phyloP scores from a whole-genome alignment of 1,140 invertebrate species.

The Brachionus rubens region DNA sequence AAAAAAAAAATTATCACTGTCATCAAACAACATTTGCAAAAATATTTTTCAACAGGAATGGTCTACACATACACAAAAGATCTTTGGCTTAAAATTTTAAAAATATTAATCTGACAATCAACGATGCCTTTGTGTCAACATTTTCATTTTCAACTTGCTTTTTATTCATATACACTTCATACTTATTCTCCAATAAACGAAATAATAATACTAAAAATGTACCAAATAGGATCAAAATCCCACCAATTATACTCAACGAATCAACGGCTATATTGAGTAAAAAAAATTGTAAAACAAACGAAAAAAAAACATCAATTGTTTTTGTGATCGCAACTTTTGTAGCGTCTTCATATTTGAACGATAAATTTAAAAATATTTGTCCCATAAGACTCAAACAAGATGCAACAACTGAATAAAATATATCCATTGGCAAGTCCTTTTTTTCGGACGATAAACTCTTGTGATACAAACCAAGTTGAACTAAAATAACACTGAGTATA shows the following conservation, averaged over 20 bases:
- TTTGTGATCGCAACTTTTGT: conserved; percentile 40
- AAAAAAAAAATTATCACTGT: no score
- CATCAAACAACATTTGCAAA: no score
- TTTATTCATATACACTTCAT: not conserved
- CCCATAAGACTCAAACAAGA: not conserved
- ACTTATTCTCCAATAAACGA: conserved; percentile 26
- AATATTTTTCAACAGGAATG: no score
- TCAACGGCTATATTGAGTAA: not conserved
- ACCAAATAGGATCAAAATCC: not conserved
- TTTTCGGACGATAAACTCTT: not conserved
- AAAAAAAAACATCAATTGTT: conserved; percentile 43
- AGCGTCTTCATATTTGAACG: conserved; percentile 35
- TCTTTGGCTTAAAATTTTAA: no score
- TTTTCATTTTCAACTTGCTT: not conserved
- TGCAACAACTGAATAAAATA: conserved; percentile 26
- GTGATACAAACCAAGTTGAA: conserved; percentile 2
- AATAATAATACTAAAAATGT: conserved; percentile 14
- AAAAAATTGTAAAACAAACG: conserved; percentile 24
- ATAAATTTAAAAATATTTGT: conserved; percentile 30
- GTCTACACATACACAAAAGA: no score
- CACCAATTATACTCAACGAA: conserved; percentile 31
- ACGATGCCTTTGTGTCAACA: no score
- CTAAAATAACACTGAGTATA: not conserved
- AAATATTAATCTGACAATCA: no score
- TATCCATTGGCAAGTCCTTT: conserved; percentile 17